These are phyloP conservation scores for Buteo buteo DNA, from an alignment of 2,113 vertebrate species.

Conservation along the genomic window DNA sequence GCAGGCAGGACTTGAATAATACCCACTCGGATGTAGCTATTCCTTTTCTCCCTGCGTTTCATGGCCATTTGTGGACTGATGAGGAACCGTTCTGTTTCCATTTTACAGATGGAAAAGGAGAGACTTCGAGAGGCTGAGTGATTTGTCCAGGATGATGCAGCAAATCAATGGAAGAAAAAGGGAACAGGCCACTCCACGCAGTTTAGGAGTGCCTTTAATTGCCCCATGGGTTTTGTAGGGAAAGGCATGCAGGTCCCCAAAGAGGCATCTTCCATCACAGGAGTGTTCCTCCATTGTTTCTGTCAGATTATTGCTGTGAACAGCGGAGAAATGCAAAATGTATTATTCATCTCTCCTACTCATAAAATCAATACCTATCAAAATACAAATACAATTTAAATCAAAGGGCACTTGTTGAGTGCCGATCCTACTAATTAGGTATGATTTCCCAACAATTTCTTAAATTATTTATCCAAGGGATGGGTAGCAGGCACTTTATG, in stretches of 20 bases:
- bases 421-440: slow-evolving; percentile 55
- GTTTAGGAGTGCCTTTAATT: neutral
- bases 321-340: slow-evolving; percentile 28
- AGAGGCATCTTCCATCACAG: neutral
- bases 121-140: neutral
- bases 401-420: slow-evolving; percentile 61
- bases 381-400: slow-evolving; percentile 65
- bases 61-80: neutral
- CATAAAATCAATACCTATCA: slow-evolving; percentile 61
- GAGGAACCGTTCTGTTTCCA: neutral
- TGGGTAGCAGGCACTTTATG: slow-evolving; percentile 34
- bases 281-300: slow-evolving; percentile 15
- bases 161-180: neutral
- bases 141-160: neutral
- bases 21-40: neutral
- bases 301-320: slow-evolving; percentile 23
- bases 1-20: neutral
- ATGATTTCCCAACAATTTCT: slow-evolving; percentile 61
- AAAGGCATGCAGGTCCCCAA: neutral
- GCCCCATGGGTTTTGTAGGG: neutral
- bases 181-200: neutral
- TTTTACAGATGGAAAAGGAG: neutral
- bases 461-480: slow-evolving; percentile 68
- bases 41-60: neutral
- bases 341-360: slow-evolving; percentile 57